A percentile compares a stretch with the other conserved stretches of the same genome.
Conservation (phyloP, 1,140 invertebrate species). For the Chrysomallon squamiferum region DNA sequence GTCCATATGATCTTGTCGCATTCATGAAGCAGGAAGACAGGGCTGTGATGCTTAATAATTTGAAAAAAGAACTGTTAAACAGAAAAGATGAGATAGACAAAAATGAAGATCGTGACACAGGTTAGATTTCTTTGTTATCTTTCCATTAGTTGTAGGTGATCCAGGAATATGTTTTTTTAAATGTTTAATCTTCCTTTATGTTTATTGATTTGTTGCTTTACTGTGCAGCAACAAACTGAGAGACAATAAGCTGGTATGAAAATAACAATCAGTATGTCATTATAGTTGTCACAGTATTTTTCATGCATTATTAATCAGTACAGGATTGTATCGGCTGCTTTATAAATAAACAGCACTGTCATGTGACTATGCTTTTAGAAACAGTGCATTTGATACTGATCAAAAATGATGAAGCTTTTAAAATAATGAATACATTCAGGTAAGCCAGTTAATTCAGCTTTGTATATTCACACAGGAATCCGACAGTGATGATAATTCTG, state of each 20-base stretch:
- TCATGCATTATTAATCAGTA: too few species aligned
- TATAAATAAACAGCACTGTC: too few species aligned
- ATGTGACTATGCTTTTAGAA: too few species aligned
- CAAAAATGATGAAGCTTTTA: too few species aligned
- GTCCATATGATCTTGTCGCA: slow-evolving; percentile 80
- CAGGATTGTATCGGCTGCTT: too few species aligned
- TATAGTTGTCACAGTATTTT: too few species aligned
- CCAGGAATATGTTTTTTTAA: background rate
- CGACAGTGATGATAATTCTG: too few species aligned
- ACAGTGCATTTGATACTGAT: too few species aligned
- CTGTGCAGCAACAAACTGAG: background rate
- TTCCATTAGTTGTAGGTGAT: background rate
- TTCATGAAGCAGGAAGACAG: slow-evolving; percentile 83
- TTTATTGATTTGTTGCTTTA: background rate
- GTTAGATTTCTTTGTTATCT: slow-evolving; percentile 22
- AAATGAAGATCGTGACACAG: slow-evolving; percentile 70
- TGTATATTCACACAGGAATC: too few species aligned
- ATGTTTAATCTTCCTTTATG: background rate
- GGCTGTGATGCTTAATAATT: slow-evolving; percentile 70
- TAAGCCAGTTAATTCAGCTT: too few species aligned
- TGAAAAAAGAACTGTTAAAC: slow-evolving; percentile 72
- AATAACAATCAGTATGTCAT: background rate
- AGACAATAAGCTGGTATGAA: background rate
- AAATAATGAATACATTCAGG: too few species aligned
- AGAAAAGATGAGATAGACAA: slow-evolving; percentile 73